A percentile compares a stretch with the other conserved stretches of the same genome.
Conservation (phyloP, 2,888 invertebrate genomes). For the Cetonia aurata region DNA sequence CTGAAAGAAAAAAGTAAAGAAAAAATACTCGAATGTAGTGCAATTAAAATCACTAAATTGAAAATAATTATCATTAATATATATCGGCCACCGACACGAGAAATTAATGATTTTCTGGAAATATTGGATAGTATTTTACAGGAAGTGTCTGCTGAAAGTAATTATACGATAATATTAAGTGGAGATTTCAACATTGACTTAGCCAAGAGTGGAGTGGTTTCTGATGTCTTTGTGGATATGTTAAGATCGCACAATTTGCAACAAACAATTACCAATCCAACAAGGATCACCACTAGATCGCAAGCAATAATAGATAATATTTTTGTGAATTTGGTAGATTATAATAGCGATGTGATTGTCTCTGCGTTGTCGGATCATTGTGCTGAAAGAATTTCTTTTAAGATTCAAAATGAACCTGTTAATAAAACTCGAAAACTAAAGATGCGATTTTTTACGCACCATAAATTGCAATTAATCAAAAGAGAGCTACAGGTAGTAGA, state of each 20-base stretch:
- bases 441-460: background rate
- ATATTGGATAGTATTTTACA: background rate
- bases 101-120: background rate
- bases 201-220: background rate
- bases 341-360: no score
- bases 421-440: background rate
- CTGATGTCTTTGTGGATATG: background rate
- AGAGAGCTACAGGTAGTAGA: background rate
- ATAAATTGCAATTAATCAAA: background rate
- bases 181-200: background rate
- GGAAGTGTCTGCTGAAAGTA: background rate
- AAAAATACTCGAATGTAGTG: no score
- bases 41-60: no score
- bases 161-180: background rate
- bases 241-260: background rate
- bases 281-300: background rate
- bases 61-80: background rate
- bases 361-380: no score
- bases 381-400: no score
- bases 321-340: background rate
- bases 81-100: background rate
- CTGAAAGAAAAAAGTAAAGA: no score
- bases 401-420: no score
- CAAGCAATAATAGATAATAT: background rate
- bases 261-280: background rate